Evolutionary conservation across 2,888 invertebrate species (phyloP), one percentile per base, ranked within the genome.

Genomic region (Hydrotaea diabolus): DNA sequence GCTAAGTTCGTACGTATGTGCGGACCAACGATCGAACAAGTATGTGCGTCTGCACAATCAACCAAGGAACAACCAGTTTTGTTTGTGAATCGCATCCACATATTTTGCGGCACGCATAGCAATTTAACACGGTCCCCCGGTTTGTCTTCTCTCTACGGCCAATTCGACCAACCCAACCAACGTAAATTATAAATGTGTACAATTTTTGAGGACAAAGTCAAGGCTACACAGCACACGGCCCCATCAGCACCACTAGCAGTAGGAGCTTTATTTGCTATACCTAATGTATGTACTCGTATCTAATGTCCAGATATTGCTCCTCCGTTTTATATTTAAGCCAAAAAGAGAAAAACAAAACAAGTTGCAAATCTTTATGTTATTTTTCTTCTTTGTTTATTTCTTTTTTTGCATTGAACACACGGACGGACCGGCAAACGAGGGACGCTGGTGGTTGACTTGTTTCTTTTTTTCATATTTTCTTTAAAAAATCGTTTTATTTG

Each of bases 131-230:
- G 55, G 26, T 55, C 55, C 53, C 23, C 9, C 19, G 23, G 26
- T 59, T 59, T 59, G 59, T 43, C 49, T 49, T 49, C n/a, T 49
- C 49, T 49, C 49, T 49, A n/a, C n/a, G 49, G 49, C 39, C n/a
- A n/a, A 49, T 19, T 23, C 39, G 7, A 39, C 21, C 39, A 39
- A 66, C 5, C 66, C 66, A 66, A 21, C 26, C 23, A 39, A 43
- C 69, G 23, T 15, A 23, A 69, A 69, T 69, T 69, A 74, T 43
- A 73, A 23, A 73, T 57, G 43, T 62, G 59, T 46, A 59, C 36
- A 74, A 46, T 59, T 31, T 74, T 74, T 26, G 74, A 74, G 74
- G 59, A 74, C 59, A 74, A 74, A 74, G 59, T 74, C 74, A 74
- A 74, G 74, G 74, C 59, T 74, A 62, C 15, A 43, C 57, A 43